Conservation (phyloP, 2,113 vertebrate species). For the Semnornis frantzii region DNA sequence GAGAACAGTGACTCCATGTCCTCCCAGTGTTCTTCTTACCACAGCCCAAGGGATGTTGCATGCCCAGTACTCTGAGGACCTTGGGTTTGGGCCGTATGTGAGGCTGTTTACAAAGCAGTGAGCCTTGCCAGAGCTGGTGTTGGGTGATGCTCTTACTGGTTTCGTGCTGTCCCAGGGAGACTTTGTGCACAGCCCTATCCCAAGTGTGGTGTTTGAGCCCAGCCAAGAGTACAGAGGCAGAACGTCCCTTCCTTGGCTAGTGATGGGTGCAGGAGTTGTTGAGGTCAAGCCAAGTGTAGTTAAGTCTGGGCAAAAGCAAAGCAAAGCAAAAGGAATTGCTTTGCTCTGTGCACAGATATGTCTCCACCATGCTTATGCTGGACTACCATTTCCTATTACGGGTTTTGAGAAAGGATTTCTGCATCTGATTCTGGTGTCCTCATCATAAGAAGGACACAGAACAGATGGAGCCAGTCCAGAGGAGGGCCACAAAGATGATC, state of each 20-base stretch:
- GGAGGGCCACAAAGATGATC: too few species aligned
- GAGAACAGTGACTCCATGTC: fast-evolving
- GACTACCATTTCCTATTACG: not conserved
- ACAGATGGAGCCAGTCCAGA: too few species aligned
- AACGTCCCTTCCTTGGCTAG: not conserved
- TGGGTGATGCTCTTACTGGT: not conserved
- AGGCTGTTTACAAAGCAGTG: not conserved
- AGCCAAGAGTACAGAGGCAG: fast-evolving
- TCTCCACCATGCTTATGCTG: not conserved
- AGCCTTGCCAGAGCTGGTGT: not conserved
- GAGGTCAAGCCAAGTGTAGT: not conserved
- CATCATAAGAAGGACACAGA: too few species aligned
- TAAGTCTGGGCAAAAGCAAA: too few species aligned
- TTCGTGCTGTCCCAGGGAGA: not conserved
- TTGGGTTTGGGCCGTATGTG: fast-evolving
- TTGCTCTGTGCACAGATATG: not conserved
- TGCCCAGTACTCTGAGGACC: fast-evolving
- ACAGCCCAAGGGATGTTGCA: not conserved
- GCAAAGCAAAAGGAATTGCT: not conserved
- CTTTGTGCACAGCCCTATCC: fast-evolving
- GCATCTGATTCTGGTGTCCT: too few species aligned
- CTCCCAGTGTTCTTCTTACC: not conserved
- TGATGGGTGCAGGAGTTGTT: not conserved
- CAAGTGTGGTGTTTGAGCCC: not conserved
- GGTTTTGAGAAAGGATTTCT: not conserved